Evolutionary conservation across 2,888 invertebrate genomes (phyloP).

Genomic region (Drosophila neonasuta): DNA sequence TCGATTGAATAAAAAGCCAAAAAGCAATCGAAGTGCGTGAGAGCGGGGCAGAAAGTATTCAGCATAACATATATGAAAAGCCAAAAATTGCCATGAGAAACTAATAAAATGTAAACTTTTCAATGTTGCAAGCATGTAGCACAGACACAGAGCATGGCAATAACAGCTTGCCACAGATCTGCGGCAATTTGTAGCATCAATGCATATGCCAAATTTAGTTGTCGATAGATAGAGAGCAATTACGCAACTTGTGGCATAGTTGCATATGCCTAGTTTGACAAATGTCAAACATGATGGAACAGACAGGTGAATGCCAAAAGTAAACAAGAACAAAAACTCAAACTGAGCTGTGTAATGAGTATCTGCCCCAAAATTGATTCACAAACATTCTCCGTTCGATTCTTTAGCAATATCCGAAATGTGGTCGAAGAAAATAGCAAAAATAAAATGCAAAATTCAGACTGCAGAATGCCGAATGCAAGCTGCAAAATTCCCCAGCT

Average conservation of each 20-base stretch:
- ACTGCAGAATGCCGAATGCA: background rate
- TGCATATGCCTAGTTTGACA: conserved; percentile 14
- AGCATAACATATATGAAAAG: conserved; percentile 29
- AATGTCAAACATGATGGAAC: background rate
- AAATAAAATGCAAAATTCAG: conserved; percentile 4
- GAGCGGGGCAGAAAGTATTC: conserved; percentile 24
- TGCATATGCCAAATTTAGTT: conserved; percentile 48
- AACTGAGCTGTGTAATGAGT: background rate
- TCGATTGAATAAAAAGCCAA: conserved; percentile 62
- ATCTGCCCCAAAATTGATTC: background rate
- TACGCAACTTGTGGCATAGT: conserved; percentile 53
- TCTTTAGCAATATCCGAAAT: conserved; percentile 10
- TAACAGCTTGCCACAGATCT: conserved; percentile 27
- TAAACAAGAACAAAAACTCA: conserved; percentile 1
- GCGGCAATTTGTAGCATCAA: conserved; percentile 20
- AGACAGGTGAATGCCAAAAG: background rate
- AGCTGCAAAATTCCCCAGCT: background rate
- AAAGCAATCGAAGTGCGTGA: conserved; percentile 42
- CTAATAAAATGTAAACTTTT: conserved; percentile 50
- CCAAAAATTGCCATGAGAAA: conserved; percentile 40
- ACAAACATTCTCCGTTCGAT: no score
- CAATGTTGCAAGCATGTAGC: conserved; percentile 16
- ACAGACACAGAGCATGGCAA: background rate
- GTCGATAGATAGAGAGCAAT: conserved; percentile 26
- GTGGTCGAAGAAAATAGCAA: background rate